Conservation (phyloP, 2,113 vertebrate genomes). For the Xiphias gladius region DNA sequence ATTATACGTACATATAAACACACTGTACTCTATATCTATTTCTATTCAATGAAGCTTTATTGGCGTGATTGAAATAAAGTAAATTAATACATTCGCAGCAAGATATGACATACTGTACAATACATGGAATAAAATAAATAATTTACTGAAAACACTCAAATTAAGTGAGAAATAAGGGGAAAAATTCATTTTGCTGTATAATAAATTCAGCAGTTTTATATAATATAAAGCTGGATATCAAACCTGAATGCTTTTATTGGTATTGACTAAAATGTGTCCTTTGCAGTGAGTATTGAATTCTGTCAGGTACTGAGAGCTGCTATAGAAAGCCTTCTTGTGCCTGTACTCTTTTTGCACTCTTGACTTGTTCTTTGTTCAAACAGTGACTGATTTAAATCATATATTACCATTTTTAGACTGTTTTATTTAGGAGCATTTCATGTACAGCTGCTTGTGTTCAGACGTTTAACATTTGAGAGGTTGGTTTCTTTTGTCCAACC, state of each 20-base stretch:
- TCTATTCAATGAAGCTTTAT: not conserved
- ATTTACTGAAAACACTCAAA: not conserved
- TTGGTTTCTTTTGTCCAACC: not conserved
- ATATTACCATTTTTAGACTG: not conserved
- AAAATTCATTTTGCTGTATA: too few species aligned
- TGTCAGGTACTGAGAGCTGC: not conserved
- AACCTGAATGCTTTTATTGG: not conserved
- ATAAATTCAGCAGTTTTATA: not conserved
- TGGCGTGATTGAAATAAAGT: not conserved
- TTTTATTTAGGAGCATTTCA: not conserved
- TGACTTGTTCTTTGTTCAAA: not conserved
- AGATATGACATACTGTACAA: too few species aligned
- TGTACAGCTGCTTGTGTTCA: not conserved
- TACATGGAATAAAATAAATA: not conserved
- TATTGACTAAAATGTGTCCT: not conserved
- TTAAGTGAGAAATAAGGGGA: too few species aligned
- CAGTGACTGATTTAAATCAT: not conserved
- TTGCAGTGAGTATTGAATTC: not conserved
- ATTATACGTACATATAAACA: conserved; percentile 4
- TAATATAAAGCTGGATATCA: not conserved
- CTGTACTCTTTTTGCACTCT: not conserved
- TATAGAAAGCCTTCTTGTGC: not conserved
- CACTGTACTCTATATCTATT: not conserved
- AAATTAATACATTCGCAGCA: not conserved
- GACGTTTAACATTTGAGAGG: not conserved